Percentiles rank a stretch among this genome's conserved stretches.
phyloP scores from a whole-genome alignment of 2,113 vertebrate genomes.

The Accipiter virgatus region DNA sequence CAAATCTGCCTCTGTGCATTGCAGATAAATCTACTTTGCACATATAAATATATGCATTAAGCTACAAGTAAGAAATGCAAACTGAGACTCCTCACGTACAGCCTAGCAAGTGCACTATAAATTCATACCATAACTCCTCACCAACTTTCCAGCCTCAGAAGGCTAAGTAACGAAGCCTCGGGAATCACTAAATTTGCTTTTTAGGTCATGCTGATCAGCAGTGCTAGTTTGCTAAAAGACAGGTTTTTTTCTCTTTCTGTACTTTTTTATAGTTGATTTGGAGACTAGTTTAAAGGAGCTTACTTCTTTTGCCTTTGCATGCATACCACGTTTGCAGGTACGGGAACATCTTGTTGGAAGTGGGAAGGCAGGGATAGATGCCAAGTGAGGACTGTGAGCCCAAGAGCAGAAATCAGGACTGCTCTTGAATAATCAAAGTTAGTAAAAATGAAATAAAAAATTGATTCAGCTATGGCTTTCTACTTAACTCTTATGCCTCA shows the following conservation, averaged over 20 bases:
- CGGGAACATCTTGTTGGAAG: not conserved
- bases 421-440: not conserved
- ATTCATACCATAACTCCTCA: not conserved
- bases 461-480: not conserved
- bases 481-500: not conserved
- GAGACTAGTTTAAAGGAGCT: not conserved
- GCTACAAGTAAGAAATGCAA: not conserved
- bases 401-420: not conserved
- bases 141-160: not conserved
- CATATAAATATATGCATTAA: not conserved
- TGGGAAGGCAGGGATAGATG: not conserved
- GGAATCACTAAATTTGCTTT: not conserved
- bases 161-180: not conserved
- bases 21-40: not conserved
- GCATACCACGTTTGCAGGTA: fast-evolving
- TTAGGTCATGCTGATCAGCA: not conserved
- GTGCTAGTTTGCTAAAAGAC: not conserved
- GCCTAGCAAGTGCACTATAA: fast-evolving
- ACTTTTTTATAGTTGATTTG: too few relatives aligned
- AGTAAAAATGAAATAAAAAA: not conserved
- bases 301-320: not conserved
- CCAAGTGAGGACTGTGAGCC: not conserved
- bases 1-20: not conserved
- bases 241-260: not conserved
- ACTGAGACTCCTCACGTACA: not conserved